phyloP scores from a whole-genome alignment of 2,113 vertebrate genomes.

The Stercorarius parasiticus region DNA sequence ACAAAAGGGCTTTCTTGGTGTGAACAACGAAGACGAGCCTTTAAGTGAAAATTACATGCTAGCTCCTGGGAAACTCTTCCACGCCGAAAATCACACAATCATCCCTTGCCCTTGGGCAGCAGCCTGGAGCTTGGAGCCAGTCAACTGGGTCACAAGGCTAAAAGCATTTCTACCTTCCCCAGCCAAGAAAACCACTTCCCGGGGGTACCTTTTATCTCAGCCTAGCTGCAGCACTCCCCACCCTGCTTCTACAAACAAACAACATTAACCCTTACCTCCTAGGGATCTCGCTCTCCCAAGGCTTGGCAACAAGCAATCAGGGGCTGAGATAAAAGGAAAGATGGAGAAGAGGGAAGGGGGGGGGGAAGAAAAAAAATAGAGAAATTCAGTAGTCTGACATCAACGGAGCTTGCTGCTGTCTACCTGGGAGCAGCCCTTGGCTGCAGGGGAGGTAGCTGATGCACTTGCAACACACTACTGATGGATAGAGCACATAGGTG shows the following conservation, averaged over 20 bases:
- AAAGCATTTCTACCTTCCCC: constrained; percentile 58
- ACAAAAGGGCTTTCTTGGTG: not conserved
- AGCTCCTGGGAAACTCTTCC: constrained; percentile 42
- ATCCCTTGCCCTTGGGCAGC: constrained; percentile 5
- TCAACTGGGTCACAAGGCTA: constrained; percentile 60
- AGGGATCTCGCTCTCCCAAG: not conserved
- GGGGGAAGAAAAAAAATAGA: not conserved
- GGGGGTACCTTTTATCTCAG: constrained; percentile 63
- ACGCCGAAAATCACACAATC: not conserved
- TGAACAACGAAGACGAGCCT: not conserved
- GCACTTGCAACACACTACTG: not conserved
- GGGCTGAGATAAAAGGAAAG: not conserved
- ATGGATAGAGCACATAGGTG: not conserved
- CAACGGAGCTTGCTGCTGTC: not conserved
- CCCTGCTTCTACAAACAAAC: constrained; percentile 59
- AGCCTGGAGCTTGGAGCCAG: constrained; percentile 5
- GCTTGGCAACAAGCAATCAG: not conserved
- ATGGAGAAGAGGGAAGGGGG: not conserved
- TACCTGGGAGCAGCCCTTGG: not conserved
- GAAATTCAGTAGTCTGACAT: not conserved
- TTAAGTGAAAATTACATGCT: not conserved
- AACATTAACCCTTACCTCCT: constrained; percentile 57
- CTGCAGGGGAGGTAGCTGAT: not conserved
- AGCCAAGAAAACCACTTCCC: constrained; percentile 68
- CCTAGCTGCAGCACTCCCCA: constrained; percentile 47